These are phyloP conservation scores for Epirrita christyi DNA, from an alignment of 2,888 invertebrate species.

Conservation along the genomic window DNA sequence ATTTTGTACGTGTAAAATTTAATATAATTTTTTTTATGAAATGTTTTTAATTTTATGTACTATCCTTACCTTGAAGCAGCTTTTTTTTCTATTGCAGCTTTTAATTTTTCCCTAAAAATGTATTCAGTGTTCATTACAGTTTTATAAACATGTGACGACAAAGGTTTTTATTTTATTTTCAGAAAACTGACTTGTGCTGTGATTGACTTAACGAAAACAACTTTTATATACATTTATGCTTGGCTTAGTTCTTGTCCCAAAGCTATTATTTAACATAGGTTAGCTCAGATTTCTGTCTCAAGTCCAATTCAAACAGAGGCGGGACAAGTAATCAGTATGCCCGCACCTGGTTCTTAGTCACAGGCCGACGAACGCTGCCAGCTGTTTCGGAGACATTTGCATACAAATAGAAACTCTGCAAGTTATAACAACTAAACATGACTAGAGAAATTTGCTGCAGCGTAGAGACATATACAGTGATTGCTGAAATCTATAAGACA, in stretches of 20 bases:
- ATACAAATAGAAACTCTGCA: slow-evolving; percentile 31
- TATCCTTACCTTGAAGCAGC: too few species aligned
- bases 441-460: background rate
- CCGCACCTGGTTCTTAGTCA: slow-evolving; percentile 5
- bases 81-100: too few species aligned
- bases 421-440: slow-evolving; percentile 19
- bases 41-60: too few species aligned
- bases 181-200: too few species aligned
- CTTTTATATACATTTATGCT: too few species aligned
- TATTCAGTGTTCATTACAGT: too few species aligned
- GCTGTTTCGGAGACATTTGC: slow-evolving; percentile 29
- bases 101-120: too few species aligned
- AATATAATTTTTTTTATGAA: too few species aligned
- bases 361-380: slow-evolving; percentile 13
- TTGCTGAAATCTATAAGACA: background rate
- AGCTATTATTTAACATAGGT: slow-evolving; percentile 3
- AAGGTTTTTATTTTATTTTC: too few species aligned
- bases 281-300: slow-evolving; percentile 3
- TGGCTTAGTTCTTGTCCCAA: background rate
- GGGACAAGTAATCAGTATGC: slow-evolving; percentile 6
- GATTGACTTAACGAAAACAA: too few species aligned
- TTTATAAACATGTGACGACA: too few species aligned
- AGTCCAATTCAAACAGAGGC: slow-evolving; percentile 7
- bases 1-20: too few species aligned
- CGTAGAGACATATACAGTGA: background rate